These are phyloP conservation scores for Harpagifer antarcticus DNA, from an alignment of 2,797 vertebrate species.

Conservation along the genomic window DNA sequence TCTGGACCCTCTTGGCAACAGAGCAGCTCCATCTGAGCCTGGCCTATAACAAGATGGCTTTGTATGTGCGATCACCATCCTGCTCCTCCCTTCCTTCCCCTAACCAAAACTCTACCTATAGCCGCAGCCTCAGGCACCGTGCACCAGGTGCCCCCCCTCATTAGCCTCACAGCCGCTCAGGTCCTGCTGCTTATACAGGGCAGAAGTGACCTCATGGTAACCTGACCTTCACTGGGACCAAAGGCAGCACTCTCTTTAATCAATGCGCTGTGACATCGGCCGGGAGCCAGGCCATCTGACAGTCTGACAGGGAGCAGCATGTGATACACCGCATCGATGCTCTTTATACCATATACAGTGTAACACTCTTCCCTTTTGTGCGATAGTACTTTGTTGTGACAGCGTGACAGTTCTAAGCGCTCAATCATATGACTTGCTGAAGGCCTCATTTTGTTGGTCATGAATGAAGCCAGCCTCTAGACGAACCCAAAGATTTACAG, in stretches of 20 bases:
- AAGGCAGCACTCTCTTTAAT: conserved; percentile 55
- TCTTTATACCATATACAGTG: conserved; percentile 1
- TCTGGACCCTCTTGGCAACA: conserved; percentile 78
- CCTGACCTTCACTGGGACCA: conserved; percentile 61
- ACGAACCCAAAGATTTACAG: conserved; percentile 44
- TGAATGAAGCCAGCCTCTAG: conserved; percentile 40
- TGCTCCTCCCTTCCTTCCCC: conserved; percentile 74
- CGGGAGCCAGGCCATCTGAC: conserved; percentile 47
- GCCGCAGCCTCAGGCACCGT: conserved; percentile 41
- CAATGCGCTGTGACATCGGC: conserved; percentile 56
- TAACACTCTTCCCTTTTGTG: conserved; percentile 7
- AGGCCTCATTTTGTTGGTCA: conserved; percentile 22
- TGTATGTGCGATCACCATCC: conserved; percentile 75
- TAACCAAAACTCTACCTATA: conserved; percentile 54
- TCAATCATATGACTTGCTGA: conserved; percentile 37
- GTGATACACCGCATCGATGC: conserved; percentile 35
- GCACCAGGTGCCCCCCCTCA: conserved; percentile 67
- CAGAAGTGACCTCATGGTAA: conserved; percentile 56
- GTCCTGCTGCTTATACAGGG: conserved; percentile 4
- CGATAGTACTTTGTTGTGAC: conserved; percentile 24
- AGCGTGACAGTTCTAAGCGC: conserved; percentile 17
- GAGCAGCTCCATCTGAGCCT: conserved; percentile 79
- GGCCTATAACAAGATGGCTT: conserved; percentile 85
- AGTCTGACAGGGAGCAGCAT: conserved; percentile 56
- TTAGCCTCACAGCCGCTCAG: conserved; percentile 42